These are phyloP conservation scores for Papilio dardanus DNA, from an alignment of 1,140 invertebrate species.

Conservation along the genomic window DNA sequence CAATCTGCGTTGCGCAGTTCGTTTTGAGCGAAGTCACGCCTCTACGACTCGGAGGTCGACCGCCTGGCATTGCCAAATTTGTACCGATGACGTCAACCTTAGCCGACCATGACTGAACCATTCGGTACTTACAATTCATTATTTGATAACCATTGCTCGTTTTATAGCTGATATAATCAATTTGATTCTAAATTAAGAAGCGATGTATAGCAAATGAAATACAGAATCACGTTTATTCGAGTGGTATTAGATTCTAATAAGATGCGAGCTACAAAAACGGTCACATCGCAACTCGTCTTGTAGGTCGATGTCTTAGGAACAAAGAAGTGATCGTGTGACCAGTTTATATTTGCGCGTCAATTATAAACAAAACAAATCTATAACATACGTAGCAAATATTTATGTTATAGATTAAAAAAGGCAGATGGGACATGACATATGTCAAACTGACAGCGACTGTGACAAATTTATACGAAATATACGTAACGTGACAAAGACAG, in stretches of 20 bases:
- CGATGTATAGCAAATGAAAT: constrained; percentile 18
- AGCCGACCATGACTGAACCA: constrained; percentile 21
- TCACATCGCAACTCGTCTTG: constrained; percentile 49
- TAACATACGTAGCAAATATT: background rate
- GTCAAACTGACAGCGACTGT: too few species aligned
- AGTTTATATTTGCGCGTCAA: constrained; percentile 16
- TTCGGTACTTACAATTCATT: background rate
- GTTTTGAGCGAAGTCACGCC: constrained; percentile 49
- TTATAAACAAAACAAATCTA: constrained; percentile 24
- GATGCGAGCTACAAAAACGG: constrained; percentile 51
- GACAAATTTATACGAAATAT: too few species aligned
- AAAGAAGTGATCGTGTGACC: constrained; percentile 47
- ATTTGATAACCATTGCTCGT: constrained; percentile 38
- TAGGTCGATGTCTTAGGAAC: constrained; percentile 52
- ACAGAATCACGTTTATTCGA: constrained; percentile 16
- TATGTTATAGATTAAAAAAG: too few species aligned
- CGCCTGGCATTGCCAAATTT: constrained; percentile 76
- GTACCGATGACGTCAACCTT: constrained; percentile 64
- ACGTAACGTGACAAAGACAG: too few species aligned
- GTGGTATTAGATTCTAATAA: constrained; percentile 49
- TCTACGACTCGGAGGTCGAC: constrained; percentile 66
- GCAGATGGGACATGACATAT: too few species aligned
- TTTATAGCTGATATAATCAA: background rate
- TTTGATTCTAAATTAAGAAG: background rate
- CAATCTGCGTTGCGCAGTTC: constrained; percentile 66